phyloP scores from a whole-genome alignment of 2,113 vertebrate species.

The Castor canadensis region DNA sequence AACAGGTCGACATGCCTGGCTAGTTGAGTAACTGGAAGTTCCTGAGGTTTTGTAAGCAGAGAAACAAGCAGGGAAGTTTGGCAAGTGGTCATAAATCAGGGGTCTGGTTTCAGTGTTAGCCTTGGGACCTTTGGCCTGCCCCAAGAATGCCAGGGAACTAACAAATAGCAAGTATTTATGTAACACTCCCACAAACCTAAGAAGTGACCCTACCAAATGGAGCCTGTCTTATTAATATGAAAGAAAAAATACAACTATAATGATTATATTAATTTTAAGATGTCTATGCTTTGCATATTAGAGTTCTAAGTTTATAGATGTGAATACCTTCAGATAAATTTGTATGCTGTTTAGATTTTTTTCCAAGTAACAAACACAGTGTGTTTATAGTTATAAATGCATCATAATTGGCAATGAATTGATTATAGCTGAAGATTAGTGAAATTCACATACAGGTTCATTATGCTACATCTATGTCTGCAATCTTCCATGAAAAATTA shows the following conservation, averaged over 20 bases:
- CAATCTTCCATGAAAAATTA: not conserved
- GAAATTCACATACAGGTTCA: not conserved
- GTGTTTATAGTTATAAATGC: not conserved
- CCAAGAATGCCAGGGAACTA: too few relatives aligned
- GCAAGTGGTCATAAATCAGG: too few relatives aligned
- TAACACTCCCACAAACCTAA: not conserved
- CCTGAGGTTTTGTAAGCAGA: too few relatives aligned
- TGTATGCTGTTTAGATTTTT: not conserved
- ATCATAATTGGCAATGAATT: not conserved
- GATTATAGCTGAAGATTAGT: not conserved
- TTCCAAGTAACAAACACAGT: not conserved
- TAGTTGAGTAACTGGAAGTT: too few relatives aligned
- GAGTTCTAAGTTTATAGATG: not conserved
- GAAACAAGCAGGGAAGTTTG: too few relatives aligned
- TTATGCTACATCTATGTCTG: too few relatives aligned
- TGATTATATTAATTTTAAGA: not conserved
- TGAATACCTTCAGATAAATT: not conserved
- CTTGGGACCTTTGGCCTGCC: too few relatives aligned
- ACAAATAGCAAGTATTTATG: not conserved
- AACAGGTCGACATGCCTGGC: too few relatives aligned
- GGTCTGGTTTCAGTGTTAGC: too few relatives aligned
- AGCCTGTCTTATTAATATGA: not conserved
- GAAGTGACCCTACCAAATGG: not conserved
- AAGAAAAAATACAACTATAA: not conserved
- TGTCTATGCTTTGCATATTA: not conserved